A percentile compares a stretch with the other conserved stretches of the same genome.
Conservation (phyloP, 2,888 invertebrate species). For the Polietes domitor region DNA sequence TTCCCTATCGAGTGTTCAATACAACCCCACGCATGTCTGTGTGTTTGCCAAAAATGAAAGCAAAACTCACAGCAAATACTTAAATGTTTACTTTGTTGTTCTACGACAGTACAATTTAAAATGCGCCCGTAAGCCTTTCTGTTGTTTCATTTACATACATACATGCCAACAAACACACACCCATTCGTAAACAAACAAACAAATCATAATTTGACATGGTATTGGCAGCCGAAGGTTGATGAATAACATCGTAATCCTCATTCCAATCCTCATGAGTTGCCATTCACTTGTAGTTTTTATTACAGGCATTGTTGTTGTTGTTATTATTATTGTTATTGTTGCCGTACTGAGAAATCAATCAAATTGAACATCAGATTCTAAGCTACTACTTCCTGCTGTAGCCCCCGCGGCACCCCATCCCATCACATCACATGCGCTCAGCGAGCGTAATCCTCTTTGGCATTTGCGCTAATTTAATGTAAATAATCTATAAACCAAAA, state of each 20-base stretch:
- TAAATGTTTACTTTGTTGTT: conserved; percentile 14
- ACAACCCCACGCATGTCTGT: neutral
- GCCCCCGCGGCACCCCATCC: neutral
- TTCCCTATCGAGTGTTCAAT: neutral
- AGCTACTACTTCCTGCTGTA: neutral
- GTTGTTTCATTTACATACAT: conserved; percentile 26
- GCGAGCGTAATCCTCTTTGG: conserved; percentile 19
- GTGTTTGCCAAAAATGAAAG: neutral
- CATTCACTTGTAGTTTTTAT: conserved; percentile 11
- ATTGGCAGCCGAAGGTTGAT: neutral
- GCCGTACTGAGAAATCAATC: conserved; percentile 8
- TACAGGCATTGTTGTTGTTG: neutral
- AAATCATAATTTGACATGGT: conserved; percentile 18
- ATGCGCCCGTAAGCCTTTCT: conserved; percentile 26
- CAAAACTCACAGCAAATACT: conserved; percentile 19
- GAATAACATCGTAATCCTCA: neutral
- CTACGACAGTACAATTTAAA: conserved; percentile 20
- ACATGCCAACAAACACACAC: neutral
- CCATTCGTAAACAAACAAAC: conserved; percentile 21
- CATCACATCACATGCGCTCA: neutral
- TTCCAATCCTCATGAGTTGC: neutral
- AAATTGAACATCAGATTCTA: neutral
- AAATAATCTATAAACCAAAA: conserved; percentile 50
- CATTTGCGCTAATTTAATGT: conserved; percentile 40
- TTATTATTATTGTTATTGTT: neutral